Base-by-base conservation (phyloP, 2,888 invertebrate species). In the Trichacis sp. region DNA sequence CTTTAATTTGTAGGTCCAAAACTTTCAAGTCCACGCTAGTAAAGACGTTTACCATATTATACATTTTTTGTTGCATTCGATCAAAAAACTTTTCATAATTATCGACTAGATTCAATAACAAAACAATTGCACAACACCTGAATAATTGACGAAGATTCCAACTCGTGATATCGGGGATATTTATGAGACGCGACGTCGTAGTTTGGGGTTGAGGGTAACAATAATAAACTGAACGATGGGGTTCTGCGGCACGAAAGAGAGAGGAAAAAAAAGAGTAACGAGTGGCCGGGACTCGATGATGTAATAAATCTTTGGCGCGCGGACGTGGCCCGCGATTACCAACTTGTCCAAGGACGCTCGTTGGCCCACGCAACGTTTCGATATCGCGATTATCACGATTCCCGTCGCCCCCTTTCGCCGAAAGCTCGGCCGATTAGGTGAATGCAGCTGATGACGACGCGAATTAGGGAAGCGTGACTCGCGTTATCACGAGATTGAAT, bases 311-410 rank as follows among this genome's bases (percentile, higher is more conserved):
- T 57, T 49, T 15, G 14, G 33, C 38, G 43, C 53, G 33, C 30
- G 52, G 60, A 60, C 52, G 64, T 43, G n/a, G 48, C 17, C 56
- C n/a, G 57, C 50, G 61, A 53, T 54, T 65, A 65, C 49, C 65
- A 57, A 65, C 47, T 50, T 61, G 36, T 61, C 58, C 58, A 58
- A 66, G 54, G 61, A 50, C 54, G 53, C 30, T 29, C 30, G 24
- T 50, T 30, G 46, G 17, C 52, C 61, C 65, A 61, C 61, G 65
- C 60, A 49, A 62, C 18, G 19, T 18, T 53, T 38, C 47, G 47
- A 49, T 45, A 66, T 62, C 65, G 47, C 47, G 57, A 57, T 65
- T 57, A 57, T 57, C 64, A 30, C 14, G 57, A 57, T 53, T 51
- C 18, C 57, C 50, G 53, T 60, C 61, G 43, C 46, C 42, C 51